phyloP scores from a whole-genome alignment of 2,113 vertebrate genomes.

The Sylvietta virens region DNA sequence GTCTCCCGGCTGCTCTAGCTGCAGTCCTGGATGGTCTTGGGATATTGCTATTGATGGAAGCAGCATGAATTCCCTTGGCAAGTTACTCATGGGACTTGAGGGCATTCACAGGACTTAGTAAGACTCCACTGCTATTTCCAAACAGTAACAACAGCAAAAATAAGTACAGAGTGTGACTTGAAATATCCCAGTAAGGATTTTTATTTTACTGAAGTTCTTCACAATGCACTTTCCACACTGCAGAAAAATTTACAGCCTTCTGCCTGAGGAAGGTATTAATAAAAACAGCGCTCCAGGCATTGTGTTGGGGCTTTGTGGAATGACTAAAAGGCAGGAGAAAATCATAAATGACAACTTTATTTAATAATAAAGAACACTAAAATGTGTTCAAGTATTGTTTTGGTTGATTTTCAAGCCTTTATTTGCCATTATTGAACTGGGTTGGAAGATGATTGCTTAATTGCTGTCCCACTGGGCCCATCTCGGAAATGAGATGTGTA shows the following conservation, averaged over 20 bases:
- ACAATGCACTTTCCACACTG: not conserved
- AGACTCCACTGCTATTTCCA: not conserved
- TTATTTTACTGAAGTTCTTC: not conserved
- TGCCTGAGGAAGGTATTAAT: not conserved
- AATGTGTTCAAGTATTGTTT: not conserved
- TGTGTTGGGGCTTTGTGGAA: not conserved
- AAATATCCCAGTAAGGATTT: not conserved
- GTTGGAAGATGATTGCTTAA: conserved; percentile 22
- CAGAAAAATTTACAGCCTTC: not conserved
- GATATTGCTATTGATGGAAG: not conserved
- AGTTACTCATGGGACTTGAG: not conserved
- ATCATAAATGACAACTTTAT: not conserved
- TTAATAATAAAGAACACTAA: conserved; percentile 15
- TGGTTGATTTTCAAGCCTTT: not conserved
- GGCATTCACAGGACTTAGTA: not conserved
- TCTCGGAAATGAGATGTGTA: conserved; percentile 11
- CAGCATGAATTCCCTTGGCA: not conserved
- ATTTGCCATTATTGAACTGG: conserved; percentile 4
- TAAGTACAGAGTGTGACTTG: not conserved
- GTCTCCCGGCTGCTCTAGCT: not conserved
- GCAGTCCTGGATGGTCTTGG: not conserved
- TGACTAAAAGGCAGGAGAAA: not conserved
- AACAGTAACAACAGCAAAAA: not conserved
- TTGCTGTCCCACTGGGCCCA: not conserved
- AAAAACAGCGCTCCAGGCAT: not conserved